phyloP scores from a whole-genome alignment of 2,888 invertebrate genomes.

The Rhabditophanes sp. region DNA sequence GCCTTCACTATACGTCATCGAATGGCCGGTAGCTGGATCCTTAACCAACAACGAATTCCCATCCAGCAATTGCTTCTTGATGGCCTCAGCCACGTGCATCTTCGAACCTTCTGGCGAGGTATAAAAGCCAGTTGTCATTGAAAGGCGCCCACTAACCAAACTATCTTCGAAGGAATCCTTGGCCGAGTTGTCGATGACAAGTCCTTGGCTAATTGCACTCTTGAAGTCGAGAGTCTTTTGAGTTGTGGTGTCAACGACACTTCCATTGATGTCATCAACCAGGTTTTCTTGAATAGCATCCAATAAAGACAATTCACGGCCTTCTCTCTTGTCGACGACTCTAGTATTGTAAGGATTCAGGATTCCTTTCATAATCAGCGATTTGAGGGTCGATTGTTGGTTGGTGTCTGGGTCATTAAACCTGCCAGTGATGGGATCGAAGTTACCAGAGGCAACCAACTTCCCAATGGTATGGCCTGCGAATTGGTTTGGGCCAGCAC shows the following conservation, averaged over 20 bases:
- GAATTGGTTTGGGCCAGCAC: constrained; percentile 18
- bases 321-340: constrained; percentile 31
- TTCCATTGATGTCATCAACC: constrained; percentile 45
- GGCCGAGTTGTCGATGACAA: constrained; percentile 41
- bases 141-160: constrained; percentile 15
- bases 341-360: constrained; percentile 44
- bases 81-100: constrained; percentile 65
- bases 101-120: constrained; percentile 64
- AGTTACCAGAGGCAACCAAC: constrained; percentile 54
- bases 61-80: constrained; percentile 65
- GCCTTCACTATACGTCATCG: constrained; percentile 41
- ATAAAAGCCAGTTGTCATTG: constrained; percentile 57
- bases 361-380: constrained; percentile 50
- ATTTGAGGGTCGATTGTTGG: constrained; percentile 56
- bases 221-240: constrained; percentile 45
- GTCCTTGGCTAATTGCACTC: constrained; percentile 43
- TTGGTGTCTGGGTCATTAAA: constrained; percentile 55
- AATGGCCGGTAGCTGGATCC: constrained; percentile 26
- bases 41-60: constrained; percentile 45
- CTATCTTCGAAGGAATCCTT: constrained; percentile 26
- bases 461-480: constrained; percentile 23
- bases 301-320: constrained; percentile 43
- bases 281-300: constrained; percentile 46
- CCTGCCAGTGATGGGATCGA: constrained; percentile 61
- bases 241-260: constrained; percentile 46